Conservation (phyloP, 1,140 invertebrate genomes). For the Macrobrachium nipponense region DNA sequence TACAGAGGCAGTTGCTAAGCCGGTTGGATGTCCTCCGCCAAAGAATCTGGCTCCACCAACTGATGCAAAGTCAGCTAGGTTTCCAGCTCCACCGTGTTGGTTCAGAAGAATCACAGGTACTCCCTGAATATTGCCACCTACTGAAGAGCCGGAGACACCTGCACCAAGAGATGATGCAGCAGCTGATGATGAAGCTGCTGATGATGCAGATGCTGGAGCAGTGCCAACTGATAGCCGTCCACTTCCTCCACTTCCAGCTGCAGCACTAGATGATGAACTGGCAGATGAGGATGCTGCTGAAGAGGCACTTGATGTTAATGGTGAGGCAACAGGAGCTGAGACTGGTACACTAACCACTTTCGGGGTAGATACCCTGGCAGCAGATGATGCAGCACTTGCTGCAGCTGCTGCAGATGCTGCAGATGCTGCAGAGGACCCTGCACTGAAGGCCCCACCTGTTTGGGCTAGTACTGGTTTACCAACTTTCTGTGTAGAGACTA, state of each 20-base stretch:
- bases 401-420: too few species aligned
- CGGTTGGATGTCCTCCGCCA: too few species aligned
- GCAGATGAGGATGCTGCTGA: background rate
- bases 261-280: background rate
- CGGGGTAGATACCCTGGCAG: background rate
- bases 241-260: background rate
- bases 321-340: background rate
- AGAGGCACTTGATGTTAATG: background rate
- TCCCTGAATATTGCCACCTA: too few species aligned
- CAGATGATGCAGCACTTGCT: background rate
- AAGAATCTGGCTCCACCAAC: too few species aligned
- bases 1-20: too few species aligned
- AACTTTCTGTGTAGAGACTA: background rate
- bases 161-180: too few species aligned
- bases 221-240: background rate
- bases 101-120: too few species aligned
- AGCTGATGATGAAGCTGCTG: background rate
- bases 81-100: too few species aligned
- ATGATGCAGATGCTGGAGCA: background rate
- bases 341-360: background rate
- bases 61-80: too few species aligned
- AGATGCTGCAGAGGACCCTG: background rate
- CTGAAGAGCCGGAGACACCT: too few species aligned
- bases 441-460: background rate
- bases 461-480: too few species aligned